phyloP scores from a whole-genome alignment of 2,888 invertebrate species.

The Caprella mutica region DNA sequence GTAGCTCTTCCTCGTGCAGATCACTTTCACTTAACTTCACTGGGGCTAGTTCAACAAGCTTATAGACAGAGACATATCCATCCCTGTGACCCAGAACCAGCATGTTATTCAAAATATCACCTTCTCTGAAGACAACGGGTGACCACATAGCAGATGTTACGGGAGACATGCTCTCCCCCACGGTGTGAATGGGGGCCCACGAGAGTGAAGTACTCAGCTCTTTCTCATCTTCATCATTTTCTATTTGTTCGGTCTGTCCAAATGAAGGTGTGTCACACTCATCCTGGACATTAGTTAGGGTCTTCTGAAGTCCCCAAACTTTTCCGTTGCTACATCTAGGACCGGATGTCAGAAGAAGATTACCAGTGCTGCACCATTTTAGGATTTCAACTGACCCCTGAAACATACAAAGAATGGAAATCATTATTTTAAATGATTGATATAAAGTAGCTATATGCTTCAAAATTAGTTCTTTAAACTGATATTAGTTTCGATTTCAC shows the following conservation, averaged over 20 bases:
- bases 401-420: neutral
- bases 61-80: constrained; percentile 47
- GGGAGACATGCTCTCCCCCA: constrained; percentile 41
- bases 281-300: too few relatives aligned
- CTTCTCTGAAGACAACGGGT: constrained; percentile 40
- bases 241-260: constrained; percentile 10
- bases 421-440: neutral
- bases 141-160: constrained; percentile 47
- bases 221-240: too few relatives aligned
- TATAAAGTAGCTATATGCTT: neutral
- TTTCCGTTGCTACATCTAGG: constrained; percentile 45
- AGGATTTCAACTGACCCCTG: constrained; percentile 36
- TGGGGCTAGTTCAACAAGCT: too few relatives aligned
- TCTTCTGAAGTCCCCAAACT: constrained; percentile 41
- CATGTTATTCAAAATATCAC: constrained; percentile 38
- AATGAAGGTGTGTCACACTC: neutral
- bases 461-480: neutral
- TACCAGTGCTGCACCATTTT: constrained; percentile 47
- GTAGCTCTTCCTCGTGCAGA: too few relatives aligned
- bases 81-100: constrained; percentile 48
- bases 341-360: constrained; percentile 47
- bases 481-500: neutral
- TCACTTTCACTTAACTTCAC: too few relatives aligned
- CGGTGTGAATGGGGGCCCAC: constrained; percentile 40
- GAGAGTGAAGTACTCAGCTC: too few relatives aligned